Evolutionary conservation across 2,888 invertebrate species (phyloP).

Genomic region (Mythimna impura): DNA sequence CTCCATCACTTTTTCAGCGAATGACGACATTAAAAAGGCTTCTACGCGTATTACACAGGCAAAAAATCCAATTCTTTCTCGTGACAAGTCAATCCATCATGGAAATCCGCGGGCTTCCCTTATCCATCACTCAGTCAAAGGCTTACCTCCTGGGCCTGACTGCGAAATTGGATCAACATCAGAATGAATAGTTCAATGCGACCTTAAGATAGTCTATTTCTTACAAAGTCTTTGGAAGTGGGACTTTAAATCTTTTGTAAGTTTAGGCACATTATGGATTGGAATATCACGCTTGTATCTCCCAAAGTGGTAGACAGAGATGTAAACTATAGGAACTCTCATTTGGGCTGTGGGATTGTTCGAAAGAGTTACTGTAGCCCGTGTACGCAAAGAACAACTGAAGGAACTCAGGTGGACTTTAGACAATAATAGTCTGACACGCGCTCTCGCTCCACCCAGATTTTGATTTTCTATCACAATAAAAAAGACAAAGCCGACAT

Average conservation of each 20-base stretch:
- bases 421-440: no score
- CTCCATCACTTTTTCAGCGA: not conserved
- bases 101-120: conserved; percentile 39
- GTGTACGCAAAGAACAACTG: no score
- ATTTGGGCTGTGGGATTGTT: not conserved
- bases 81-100: conserved; percentile 56
- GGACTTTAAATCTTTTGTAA: conserved; percentile 28
- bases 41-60: conserved; percentile 24
- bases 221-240: conserved; percentile 6
- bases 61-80: conserved; percentile 51
- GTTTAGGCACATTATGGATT: not conserved
- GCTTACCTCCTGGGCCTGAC: conserved; percentile 37
- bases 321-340: not conserved
- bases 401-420: no score
- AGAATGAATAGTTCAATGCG: conserved; percentile 34
- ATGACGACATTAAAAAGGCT: conserved; percentile 18
- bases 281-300: not conserved
- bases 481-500: no score
- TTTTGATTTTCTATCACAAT: no score
- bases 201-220: conserved; percentile 10
- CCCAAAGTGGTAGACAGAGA: not conserved
- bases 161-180: conserved; percentile 45
- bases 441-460: no score
- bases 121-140: conserved; percentile 55
- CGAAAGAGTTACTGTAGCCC: no score